Evolutionary conservation across 2,113 vertebrate genomes (phyloP).

Genomic region (Lepidothrix coronata): DNA sequence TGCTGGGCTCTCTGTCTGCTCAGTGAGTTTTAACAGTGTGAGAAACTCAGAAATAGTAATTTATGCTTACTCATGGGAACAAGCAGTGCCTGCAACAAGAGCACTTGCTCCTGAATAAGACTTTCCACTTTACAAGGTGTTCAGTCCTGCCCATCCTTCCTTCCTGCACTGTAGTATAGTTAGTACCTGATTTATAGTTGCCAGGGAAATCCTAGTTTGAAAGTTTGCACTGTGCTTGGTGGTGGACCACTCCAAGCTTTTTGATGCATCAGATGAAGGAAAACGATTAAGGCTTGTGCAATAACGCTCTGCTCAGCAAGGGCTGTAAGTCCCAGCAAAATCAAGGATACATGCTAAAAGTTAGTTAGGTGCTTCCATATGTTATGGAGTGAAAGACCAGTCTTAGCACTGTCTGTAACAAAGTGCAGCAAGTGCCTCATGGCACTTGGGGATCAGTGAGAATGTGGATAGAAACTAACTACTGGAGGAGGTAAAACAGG

Average conservation of each 20-base stretch:
- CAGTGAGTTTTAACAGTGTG: neutral
- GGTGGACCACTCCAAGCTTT: neutral
- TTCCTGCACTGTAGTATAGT: rapidly evolving
- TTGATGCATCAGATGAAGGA: rapidly evolving
- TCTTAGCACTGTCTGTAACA: neutral
- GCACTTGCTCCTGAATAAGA: neutral
- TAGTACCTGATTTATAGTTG: neutral
- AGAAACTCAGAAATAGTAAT: neutral
- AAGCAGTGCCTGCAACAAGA: neutral
- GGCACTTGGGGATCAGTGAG: neutral
- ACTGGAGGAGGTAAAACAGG: neutral
- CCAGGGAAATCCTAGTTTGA: neutral
- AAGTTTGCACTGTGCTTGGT: neutral
- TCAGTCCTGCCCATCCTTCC: neutral
- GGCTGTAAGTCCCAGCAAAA: neutral
- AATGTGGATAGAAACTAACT: neutral
- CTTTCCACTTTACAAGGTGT: neutral
- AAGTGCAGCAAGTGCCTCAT: neutral
- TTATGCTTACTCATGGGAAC: neutral
- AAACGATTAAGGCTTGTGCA: neutral
- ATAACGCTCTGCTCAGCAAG: neutral
- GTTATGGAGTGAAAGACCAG: neutral
- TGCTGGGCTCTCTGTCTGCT: neutral
- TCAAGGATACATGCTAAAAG: neutral
- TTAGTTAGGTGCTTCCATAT: neutral